A percentile compares a stretch with the other conserved stretches of the same genome.
Conservation (phyloP, 2,113 vertebrate species). For the Pleuronectes platessa region DNA sequence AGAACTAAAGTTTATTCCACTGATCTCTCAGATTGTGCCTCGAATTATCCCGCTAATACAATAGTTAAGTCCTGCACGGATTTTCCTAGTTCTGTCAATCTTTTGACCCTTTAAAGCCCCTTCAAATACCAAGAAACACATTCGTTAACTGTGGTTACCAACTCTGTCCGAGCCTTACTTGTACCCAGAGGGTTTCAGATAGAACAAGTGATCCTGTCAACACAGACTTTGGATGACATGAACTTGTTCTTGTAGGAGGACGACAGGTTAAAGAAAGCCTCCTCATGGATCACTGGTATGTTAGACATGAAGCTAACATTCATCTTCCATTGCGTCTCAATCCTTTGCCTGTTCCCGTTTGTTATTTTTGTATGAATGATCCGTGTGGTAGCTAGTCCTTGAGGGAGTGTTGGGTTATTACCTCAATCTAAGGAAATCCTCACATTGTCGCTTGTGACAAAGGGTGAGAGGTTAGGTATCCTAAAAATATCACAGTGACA, state of each 20-base stretch:
- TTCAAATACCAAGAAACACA: constrained; percentile 55
- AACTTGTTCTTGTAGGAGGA: background rate
- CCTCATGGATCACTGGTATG: background rate
- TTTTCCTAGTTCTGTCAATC: constrained; percentile 39
- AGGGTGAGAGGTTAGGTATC: constrained; percentile 41
- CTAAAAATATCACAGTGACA: constrained; percentile 57
- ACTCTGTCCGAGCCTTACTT: background rate
- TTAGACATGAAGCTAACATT: constrained; percentile 5
- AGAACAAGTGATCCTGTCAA: constrained; percentile 2
- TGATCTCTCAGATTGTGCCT: constrained; percentile 37
- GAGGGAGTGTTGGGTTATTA: constrained; percentile 17
- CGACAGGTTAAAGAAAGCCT: background rate
- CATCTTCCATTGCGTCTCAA: background rate
- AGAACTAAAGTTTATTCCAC: constrained; percentile 1
- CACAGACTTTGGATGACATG: background rate
- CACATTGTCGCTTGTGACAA: constrained; percentile 70
- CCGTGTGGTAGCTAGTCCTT: background rate
- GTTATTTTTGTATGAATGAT: constrained; percentile 30
- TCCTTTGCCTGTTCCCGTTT: background rate
- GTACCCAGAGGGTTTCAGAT: constrained; percentile 2
- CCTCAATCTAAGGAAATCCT: constrained; percentile 74
- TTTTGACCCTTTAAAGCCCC: constrained; percentile 54
- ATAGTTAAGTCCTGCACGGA: constrained; percentile 44
- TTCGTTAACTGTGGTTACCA: constrained; percentile 20
- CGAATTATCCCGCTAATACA: constrained; percentile 52